A percentile compares a stretch with the other conserved stretches of the same genome.
Evolutionary conservation across 2,113 vertebrate species (phyloP).

Genomic region (Oreochromis spilurus): DNA sequence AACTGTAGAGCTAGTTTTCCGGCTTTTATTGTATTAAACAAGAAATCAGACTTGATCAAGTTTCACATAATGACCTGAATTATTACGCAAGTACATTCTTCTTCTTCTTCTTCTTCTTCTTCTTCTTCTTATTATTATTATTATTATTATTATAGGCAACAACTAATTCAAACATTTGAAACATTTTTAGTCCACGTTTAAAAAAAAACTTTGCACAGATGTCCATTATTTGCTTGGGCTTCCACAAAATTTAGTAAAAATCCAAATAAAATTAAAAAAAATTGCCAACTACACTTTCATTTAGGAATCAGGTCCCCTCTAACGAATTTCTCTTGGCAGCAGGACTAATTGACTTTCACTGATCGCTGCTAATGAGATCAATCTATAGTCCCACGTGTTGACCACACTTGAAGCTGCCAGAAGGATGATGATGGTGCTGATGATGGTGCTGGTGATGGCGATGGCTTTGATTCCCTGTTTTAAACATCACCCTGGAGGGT

Average conservation of each 20-base stretch:
- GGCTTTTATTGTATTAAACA: background rate
- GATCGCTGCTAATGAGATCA: slow-evolving; percentile 22
- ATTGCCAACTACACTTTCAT: background rate
- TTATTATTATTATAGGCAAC: background rate
- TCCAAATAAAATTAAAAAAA: background rate
- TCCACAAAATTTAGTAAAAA: background rate
- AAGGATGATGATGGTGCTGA: background rate
- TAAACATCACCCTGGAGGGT: background rate
- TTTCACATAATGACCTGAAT: background rate
- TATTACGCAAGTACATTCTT: background rate
- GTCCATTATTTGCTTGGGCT: background rate
- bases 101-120: background rate
- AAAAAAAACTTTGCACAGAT: background rate
- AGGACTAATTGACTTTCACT: background rate
- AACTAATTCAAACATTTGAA: background rate
- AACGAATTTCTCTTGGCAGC: background rate
- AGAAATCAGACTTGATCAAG: background rate
- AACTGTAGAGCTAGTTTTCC: background rate
- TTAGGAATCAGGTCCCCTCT: background rate
- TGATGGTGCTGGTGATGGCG: background rate
- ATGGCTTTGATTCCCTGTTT: background rate
- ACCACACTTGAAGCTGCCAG: background rate
- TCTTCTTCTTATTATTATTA: background rate
- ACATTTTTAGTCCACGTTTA: background rate
- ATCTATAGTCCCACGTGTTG: background rate